Percentiles rank a stretch among this genome's conserved stretches.
phyloP scores from a whole-genome alignment of 2,113 vertebrate genomes.

The Lepisosteus osseus region DNA sequence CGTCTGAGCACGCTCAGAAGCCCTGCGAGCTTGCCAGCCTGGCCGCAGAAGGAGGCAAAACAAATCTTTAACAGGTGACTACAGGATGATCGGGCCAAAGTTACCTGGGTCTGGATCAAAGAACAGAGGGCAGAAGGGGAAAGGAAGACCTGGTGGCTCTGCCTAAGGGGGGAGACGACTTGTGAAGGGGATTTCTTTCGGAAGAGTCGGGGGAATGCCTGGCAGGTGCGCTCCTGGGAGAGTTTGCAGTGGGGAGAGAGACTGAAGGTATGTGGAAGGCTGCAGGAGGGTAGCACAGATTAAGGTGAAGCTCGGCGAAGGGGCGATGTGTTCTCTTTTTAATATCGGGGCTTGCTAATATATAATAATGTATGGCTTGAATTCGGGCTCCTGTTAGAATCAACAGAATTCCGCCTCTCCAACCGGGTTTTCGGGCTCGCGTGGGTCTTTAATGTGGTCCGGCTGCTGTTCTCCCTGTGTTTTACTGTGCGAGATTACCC shows the following conservation, averaged over 20 bases:
- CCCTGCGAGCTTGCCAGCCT: slow-evolving; percentile 39
- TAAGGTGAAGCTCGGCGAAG: no score
- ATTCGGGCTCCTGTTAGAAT: no score
- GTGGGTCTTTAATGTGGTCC: no score
- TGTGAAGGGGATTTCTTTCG: slow-evolving; percentile 31
- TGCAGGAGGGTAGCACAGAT: background rate
- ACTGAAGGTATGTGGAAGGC: slow-evolving; percentile 23
- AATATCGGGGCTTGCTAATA: no score
- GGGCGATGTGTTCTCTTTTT: no score
- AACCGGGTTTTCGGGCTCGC: no score
- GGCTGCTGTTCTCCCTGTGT: no score
- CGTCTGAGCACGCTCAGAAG: slow-evolving; percentile 28
- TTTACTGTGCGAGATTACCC: no score
- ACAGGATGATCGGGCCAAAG: background rate
- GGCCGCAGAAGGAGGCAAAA: background rate
- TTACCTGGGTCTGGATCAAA: background rate
- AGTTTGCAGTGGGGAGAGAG: slow-evolving; percentile 13
- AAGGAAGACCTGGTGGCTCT: background rate
- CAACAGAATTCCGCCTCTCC: no score
- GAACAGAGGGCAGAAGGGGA: background rate
- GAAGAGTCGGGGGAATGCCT: slow-evolving; percentile 30
- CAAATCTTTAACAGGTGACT: slow-evolving; percentile 6
- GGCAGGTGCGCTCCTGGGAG: slow-evolving; percentile 43
- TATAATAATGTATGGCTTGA: no score
- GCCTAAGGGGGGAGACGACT: slow-evolving; percentile 10